Percentiles rank a stretch among this genome's conserved stretches.
Evolutionary conservation across 2,113 vertebrate genomes (phyloP).

Genomic region (Calyptommatus sinebrachiatus): DNA sequence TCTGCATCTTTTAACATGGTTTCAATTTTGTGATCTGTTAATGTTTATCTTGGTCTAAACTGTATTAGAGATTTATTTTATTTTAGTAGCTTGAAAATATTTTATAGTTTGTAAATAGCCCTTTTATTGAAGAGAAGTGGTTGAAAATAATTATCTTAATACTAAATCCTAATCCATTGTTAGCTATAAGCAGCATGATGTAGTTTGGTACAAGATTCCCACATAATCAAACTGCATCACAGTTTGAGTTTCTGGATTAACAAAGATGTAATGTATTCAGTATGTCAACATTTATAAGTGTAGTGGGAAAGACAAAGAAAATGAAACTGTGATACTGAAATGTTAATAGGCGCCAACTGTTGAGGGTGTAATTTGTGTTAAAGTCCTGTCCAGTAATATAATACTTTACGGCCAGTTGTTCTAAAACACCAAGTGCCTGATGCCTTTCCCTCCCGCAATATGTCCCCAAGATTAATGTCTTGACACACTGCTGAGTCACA

Average conservation of each 20-base stretch:
- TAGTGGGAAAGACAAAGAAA: not conserved
- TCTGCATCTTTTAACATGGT: too few relatives aligned
- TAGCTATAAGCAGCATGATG: not conserved
- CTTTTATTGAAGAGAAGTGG: too few relatives aligned
- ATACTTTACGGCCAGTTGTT: not conserved
- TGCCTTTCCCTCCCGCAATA: conserved; percentile 11
- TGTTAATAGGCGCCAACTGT: not conserved
- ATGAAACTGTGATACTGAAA: conserved; percentile 2
- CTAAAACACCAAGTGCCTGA: conserved; percentile 20
- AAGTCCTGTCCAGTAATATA: not conserved
- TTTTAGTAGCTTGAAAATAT: too few relatives aligned
- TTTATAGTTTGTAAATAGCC: too few relatives aligned
- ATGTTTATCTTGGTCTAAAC: too few relatives aligned
- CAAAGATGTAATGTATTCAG: not conserved
- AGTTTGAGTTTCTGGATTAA: not conserved
- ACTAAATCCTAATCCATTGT: not conserved
- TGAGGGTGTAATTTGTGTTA: conserved; percentile 21
- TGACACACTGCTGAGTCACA: conserved; percentile 51
- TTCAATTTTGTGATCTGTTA: too few relatives aligned
- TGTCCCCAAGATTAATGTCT: not conserved
- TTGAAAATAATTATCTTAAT: too few relatives aligned
- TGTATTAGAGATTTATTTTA: too few relatives aligned
- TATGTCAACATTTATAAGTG: conserved; percentile 13
- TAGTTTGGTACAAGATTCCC: not conserved
- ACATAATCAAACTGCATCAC: not conserved